Percentiles rank a stretch among this genome's conserved stretches.
These are phyloP conservation scores for Scolopax rusticola DNA, from an alignment of 2,797 vertebrate species.

Conservation along the genomic window DNA sequence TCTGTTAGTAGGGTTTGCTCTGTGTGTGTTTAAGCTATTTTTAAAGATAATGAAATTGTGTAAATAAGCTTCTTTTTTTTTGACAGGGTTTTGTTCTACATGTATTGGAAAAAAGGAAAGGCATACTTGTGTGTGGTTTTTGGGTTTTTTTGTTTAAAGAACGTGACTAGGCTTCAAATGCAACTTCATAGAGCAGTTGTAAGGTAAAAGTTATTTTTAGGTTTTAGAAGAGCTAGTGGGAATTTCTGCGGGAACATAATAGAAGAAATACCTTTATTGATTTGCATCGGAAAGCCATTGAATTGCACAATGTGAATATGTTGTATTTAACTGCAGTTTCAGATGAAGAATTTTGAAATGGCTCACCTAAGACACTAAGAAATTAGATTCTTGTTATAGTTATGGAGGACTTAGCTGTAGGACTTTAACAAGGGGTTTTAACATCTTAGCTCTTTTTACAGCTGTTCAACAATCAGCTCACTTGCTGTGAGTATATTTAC, in stretches of 20 bases:
- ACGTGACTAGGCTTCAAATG: background rate
- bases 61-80: background rate
- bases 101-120: background rate
- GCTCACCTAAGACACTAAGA: background rate
- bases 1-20: background rate
- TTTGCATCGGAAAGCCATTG: background rate
- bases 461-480: background rate
- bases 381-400: background rate
- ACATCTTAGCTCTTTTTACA: background rate
- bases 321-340: background rate
- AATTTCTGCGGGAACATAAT: background rate
- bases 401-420: background rate
- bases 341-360: background rate
- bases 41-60: background rate
- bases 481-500: background rate
- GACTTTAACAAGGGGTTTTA: background rate
- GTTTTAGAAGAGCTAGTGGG: background rate
- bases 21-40: background rate
- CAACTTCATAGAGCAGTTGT: background rate
- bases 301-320: background rate
- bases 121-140: background rate
- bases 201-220: background rate
- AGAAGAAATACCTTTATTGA: background rate
- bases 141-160: too few relatives aligned
- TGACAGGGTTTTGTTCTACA: fast-evolving